Evolutionary conservation across 2,797 vertebrate species (phyloP).

Genomic region (Parauchenoglanis punctatus): DNA sequence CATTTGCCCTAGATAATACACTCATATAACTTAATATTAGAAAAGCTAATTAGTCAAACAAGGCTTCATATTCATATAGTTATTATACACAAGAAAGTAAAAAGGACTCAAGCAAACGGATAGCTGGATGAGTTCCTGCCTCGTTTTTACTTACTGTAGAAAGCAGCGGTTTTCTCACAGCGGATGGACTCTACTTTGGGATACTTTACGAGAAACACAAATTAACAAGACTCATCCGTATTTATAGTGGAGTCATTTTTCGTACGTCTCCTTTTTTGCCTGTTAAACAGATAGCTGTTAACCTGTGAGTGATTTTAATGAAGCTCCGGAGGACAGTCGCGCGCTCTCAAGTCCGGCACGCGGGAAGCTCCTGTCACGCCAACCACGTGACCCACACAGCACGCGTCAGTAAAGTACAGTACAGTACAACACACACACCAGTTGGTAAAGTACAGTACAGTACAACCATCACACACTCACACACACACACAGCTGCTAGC

Average conservation of each 20-base stretch:
- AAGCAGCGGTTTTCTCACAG: constrained; percentile 20
- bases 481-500: background rate
- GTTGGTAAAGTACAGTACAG: background rate
- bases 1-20: no score
- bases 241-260: background rate
- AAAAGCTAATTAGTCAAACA: background rate
- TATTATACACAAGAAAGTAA: background rate
- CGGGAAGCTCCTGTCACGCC: constrained; percentile 4
- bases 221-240: background rate
- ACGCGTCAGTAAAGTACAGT: no score
- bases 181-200: background rate
- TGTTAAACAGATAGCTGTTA: background rate
- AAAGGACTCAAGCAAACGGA: background rate
- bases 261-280: background rate
- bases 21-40: no score
- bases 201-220: constrained; percentile 23
- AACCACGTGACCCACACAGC: constrained; percentile 43
- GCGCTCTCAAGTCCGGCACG: constrained; percentile 1
- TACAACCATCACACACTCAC: background rate
- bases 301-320: background rate
- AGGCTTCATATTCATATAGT: background rate
- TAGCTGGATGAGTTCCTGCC: no score
- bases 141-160: constrained; percentile 25
- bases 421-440: background rate
- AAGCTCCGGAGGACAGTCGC: constrained; percentile 3